Base-by-base conservation (phyloP, 2,888 invertebrate genomes). In the Ophioninae sp. region DNA sequence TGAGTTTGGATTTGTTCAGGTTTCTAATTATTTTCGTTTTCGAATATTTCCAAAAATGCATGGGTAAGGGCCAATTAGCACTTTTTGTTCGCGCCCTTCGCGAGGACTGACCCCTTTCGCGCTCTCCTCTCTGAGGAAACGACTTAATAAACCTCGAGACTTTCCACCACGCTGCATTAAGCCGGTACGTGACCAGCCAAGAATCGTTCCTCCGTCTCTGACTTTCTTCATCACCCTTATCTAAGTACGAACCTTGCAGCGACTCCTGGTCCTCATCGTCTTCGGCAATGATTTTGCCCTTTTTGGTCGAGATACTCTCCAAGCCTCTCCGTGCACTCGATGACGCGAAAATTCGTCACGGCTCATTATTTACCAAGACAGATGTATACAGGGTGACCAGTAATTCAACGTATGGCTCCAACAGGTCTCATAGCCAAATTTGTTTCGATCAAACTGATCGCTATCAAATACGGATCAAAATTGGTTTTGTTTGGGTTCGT, bases 121-220 rank as follows among this genome's bases (percentile, higher is more conserved):
- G 74, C 87, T 87, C 89, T 87, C 86, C 74, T 86, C 74, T 86
- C 88, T 86, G 87, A 81, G 82, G 82, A 84, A 86, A 84, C 87
- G 88, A 87, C 90, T 90, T 91, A 90, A 90, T 91, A 91, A 91
- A 91, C 88, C 90, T 86, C 81, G 88, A 82, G 90, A 90, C 89
- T 91, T 89, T 88, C 87, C 89, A 89, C 89, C 89, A 90, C 89
- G 90, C 91, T 88, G 89, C 91, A 90, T 91, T 91, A 91, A 91
- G 89, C 88, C 88, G 87, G 87, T 87, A 89, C 91, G 90, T 90
- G 90, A 91, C 91, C 87, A 88, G 87, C 89, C 86, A 44, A 79
- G 77, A 64, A 86, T 82, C 75, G 79, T 81, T 82, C 82, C 82
- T 86, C 81, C 22, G 73, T 83, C 82, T 82, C 83, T 69, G 80